Base-by-base conservation (phyloP, 1,140 invertebrate species). In the Hycleus phaleratus region DNA sequence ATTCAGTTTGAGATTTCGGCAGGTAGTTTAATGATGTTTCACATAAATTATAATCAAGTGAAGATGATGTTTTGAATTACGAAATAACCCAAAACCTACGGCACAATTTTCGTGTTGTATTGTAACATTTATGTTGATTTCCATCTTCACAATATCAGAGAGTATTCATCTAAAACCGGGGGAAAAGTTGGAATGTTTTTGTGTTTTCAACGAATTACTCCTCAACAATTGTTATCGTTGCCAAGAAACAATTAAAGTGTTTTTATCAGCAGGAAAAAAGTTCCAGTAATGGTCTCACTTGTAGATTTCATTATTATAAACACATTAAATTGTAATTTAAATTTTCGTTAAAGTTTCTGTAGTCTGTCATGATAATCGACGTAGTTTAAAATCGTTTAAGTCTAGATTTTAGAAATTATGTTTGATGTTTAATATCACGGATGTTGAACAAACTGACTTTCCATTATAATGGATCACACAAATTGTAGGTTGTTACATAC, bases 21-120 rank as follows among this genome's bases (percentile, higher is more conserved):
- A 58, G 49, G 49, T 45, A 32, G 51, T 45, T 58, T 58, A 58
- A 58, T 58, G 56, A 58, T 49, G 49, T 45, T 39, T 42, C 49
- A 46, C 49, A 58, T 58, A 58, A 58, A 58, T 58, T 58, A 58
- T 58, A 58, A 58, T 58, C 43, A 52, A 58, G 49, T 52, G 44
- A 52, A 52, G 56, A 52, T 58, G 56, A 58, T 58, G 56, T 40
- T 46, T 52, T 38, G 56, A 45, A 53, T 58, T 52, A 38, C 51
- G 45, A 49, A 18, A 18, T 18, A 18, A 18, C 18, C 18, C 18
- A 18, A 18, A 18, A 18, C 18, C 18, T 18, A 18, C 18, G 18
- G 18, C 18, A 18, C 18, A 18, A 18, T 18, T 18, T 18, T 18
- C 18, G 18, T 18, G 18, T 18, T 18, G 18, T 18, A 18, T 18